A percentile compares a stretch with the other conserved stretches of the same genome.
Evolutionary conservation across 2,888 invertebrate species (phyloP).

Genomic region (Lypha dubia): DNA sequence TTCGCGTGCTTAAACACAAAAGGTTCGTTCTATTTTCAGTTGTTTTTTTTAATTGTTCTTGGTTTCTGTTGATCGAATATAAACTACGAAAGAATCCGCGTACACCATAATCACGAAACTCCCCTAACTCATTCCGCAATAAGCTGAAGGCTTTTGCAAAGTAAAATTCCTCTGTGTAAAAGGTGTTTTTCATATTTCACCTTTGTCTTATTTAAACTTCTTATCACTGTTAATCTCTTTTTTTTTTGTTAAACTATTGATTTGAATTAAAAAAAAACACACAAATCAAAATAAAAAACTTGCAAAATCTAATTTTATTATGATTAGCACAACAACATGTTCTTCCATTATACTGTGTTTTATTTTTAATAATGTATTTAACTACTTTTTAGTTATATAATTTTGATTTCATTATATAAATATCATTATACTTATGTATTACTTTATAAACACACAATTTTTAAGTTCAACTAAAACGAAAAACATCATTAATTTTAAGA

Average conservation of each 20-base stretch:
- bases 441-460: slow-evolving; percentile 46
- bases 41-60: no score
- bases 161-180: no score
- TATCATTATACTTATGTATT: slow-evolving; percentile 41
- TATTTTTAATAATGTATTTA: slow-evolving; percentile 57
- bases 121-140: no score
- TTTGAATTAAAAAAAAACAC: slow-evolving; percentile 9
- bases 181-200: neutral
- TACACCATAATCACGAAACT: no score
- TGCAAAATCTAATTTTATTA: slow-evolving; percentile 65
- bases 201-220: neutral
- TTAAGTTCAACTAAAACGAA: slow-evolving; percentile 36
- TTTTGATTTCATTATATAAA: slow-evolving; percentile 42
- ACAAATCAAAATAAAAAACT: slow-evolving; percentile 32
- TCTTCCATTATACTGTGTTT: slow-evolving; percentile 72
- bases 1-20: no score
- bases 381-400: slow-evolving; percentile 58
- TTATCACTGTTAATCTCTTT: neutral
- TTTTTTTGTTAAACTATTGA: neutral
- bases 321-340: slow-evolving; percentile 69
- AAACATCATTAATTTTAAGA: slow-evolving; percentile 36
- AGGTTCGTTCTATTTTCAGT: no score
- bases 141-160: no score
- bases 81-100: no score
- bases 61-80: no score